These are phyloP conservation scores for Coryphaenoides rupestris DNA, from an alignment of 2,113 vertebrate species.

Conservation along the genomic window DNA sequence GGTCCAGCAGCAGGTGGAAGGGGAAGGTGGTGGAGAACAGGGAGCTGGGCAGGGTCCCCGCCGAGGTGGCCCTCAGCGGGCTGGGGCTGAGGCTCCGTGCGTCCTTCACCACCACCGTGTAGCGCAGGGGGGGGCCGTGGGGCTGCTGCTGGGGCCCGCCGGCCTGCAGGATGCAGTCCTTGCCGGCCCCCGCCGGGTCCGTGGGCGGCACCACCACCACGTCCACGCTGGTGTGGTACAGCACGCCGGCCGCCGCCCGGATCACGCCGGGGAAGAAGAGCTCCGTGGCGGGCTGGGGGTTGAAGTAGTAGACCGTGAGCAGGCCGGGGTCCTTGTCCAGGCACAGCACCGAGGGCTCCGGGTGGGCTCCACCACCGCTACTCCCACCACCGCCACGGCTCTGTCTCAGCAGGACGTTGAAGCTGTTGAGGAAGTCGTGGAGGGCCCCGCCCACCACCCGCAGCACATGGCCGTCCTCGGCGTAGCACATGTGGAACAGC, in stretches of 20 bases:
- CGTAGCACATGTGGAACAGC: slow-evolving; percentile 91
- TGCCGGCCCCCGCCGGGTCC: slow-evolving; percentile 40
- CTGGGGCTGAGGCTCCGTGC: slow-evolving; percentile 81
- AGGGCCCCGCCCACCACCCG: slow-evolving; percentile 92
- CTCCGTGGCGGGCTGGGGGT: slow-evolving; percentile 82
- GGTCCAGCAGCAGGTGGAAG: slow-evolving; percentile 94
- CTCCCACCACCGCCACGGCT: slow-evolving; percentile 69
- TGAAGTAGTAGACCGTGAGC: slow-evolving; percentile 93
- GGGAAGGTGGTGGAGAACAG: slow-evolving; percentile 95
- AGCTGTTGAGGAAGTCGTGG: slow-evolving; percentile 97
- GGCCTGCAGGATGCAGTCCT: slow-evolving; percentile 81
- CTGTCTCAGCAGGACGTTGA: slow-evolving; percentile 92
- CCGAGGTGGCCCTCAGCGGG: slow-evolving; percentile 84
- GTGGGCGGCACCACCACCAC: slow-evolving; percentile 78
- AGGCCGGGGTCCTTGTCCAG: slow-evolving; percentile 90
- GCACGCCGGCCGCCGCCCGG: slow-evolving; percentile 83
- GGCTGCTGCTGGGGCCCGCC: slow-evolving; percentile 86
- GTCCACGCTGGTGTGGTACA: slow-evolving; percentile 87
- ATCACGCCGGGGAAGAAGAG: slow-evolving; percentile 91
- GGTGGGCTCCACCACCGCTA: slow-evolving; percentile 60
- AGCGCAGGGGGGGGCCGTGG: too few relatives aligned
- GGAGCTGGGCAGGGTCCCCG: slow-evolving; percentile 85
- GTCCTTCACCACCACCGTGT: slow-evolving; percentile 83
- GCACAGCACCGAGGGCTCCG: slow-evolving; percentile 90
- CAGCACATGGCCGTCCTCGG: slow-evolving; percentile 91